phyloP scores from a whole-genome alignment of 2,888 invertebrate species.

The Aleiodes leptofemur region DNA sequence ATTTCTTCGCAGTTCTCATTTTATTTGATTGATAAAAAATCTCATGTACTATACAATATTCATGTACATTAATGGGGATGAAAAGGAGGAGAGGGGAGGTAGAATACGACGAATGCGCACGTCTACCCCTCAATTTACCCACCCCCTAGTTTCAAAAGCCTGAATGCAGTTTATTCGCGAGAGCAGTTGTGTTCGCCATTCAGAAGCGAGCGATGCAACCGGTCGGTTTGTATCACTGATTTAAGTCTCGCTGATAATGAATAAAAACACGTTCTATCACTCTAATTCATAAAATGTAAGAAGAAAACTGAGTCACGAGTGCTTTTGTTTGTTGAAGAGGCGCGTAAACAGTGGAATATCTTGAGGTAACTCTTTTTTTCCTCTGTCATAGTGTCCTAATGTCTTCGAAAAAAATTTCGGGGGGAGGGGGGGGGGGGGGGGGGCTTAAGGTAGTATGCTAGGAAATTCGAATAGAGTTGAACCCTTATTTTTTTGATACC shows the following conservation, averaged over 20 bases:
- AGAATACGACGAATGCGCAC: slow-evolving; percentile 73
- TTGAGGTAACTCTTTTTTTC: too few species aligned
- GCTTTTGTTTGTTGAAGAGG: slow-evolving; percentile 5
- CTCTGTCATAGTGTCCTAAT: too few species aligned
- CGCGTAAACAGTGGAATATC: too few species aligned
- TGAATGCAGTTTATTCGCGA: slow-evolving; percentile 71
- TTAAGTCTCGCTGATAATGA: not conserved
- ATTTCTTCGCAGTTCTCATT: slow-evolving; percentile 36
- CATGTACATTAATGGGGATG: slow-evolving; percentile 20
- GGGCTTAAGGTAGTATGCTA: too few species aligned
- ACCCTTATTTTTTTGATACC: too few species aligned
- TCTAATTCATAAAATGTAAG: not conserved
- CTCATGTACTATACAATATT: slow-evolving; percentile 19
- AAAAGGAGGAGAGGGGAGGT: slow-evolving; percentile 56
- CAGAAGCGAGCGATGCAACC: slow-evolving; percentile 69
- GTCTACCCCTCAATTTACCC: slow-evolving; percentile 60
- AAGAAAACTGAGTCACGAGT: not conserved
- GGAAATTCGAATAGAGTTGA: too few species aligned
- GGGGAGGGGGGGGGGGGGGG: too few species aligned
- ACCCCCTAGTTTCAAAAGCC: slow-evolving; percentile 49
- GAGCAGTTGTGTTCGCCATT: slow-evolving; percentile 69
- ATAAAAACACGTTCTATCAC: slow-evolving; percentile 1
- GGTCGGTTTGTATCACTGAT: slow-evolving; percentile 49
- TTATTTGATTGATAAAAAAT: slow-evolving; percentile 40
- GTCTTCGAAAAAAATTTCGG: too few species aligned